Base-by-base conservation (phyloP, 2,797 vertebrate species). In the Zalophus californianus region DNA sequence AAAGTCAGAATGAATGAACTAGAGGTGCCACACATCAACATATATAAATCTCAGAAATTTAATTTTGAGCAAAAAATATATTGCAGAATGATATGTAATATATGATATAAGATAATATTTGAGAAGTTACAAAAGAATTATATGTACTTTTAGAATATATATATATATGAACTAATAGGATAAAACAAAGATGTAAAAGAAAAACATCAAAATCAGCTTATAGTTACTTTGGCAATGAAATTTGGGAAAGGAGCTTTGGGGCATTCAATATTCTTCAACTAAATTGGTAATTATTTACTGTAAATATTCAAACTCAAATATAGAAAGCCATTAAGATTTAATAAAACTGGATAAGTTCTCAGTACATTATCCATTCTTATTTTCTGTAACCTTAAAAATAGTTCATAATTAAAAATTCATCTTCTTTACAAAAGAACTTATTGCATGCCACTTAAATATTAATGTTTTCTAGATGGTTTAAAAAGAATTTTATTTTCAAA, bases 281-380 rank as follows among this genome's bases (percentile, higher is more conserved):
- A 84, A 72, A 62, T 11, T 15, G 20, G 35, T 87, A 75, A 66
- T 83, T 70, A 83, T 54, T 85, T 77, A 50, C 60, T 68, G 23
- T 86, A 90, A 95, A 78, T 84, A 25, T 79, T 90, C 35, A 79
- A 75, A 94, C 21, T 77, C 18, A 73, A 92, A 75, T 78, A 23
- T 78, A 54, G 14, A 1, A 72, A 83, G 56, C 62, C 85, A 18
- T 44, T 94, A 92, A 86, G 14, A 86, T 72, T 86, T 86, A 54
- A 60, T 91, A 73, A 89, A 94, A 73, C 11, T 82, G 11, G 2
- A 5, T 91, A 56, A 80, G 7, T 64, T 85, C 6, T 86, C 60
- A 64, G 18, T 56, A 4, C 7, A 20, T 82, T 92, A 62, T 12
- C 25, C 32, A 83, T 54, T 48, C 8, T 66, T 62, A 86, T 86